A percentile compares a stretch with the other conserved stretches of the same genome.
phyloP scores from a whole-genome alignment of 2,888 invertebrate species.

The Adela reaumurella region DNA sequence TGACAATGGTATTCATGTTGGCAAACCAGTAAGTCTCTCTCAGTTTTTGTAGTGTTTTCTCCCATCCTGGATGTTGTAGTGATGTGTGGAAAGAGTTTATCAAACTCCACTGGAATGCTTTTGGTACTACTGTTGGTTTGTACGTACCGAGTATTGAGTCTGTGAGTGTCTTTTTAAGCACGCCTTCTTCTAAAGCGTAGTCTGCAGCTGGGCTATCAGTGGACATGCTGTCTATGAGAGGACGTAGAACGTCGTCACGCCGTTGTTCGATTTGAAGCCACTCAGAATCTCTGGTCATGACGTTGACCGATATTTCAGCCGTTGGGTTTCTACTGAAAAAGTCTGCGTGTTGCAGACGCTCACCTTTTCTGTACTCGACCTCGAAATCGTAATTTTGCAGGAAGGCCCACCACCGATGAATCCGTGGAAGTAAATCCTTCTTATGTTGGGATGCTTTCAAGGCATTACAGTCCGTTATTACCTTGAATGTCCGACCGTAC shows the following conservation, averaged over 20 bases:
- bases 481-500: conserved; percentile 13
- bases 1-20: conserved; percentile 13
- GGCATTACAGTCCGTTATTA: conserved; percentile 18
- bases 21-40: conserved; percentile 14
- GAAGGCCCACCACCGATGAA: conserved; percentile 20
- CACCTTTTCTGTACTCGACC: conserved; percentile 13
- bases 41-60: conserved; percentile 14
- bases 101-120: conserved; percentile 1
- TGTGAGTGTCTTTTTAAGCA: conserved; percentile 1
- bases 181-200: conserved; percentile 6
- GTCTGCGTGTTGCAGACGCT: conserved; percentile 16
- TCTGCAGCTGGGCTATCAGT: conserved; percentile 1
- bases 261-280: conserved; percentile 16
- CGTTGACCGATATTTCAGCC: conserved; percentile 8
- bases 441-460: conserved; percentile 18
- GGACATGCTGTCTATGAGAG: conserved; percentile 5
- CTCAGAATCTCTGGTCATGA: conserved; percentile 11
- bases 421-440: conserved; percentile 15
- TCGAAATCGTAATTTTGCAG: conserved; percentile 16
- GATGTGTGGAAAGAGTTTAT: conserved; percentile 11
- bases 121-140: background rate
- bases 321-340: conserved; percentile 14
- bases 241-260: conserved; percentile 5
- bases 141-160: conserved; percentile 3
- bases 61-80: conserved; percentile 15